Conservation (phyloP, 2,888 invertebrate species). For the Cyclophora albipunctata region DNA sequence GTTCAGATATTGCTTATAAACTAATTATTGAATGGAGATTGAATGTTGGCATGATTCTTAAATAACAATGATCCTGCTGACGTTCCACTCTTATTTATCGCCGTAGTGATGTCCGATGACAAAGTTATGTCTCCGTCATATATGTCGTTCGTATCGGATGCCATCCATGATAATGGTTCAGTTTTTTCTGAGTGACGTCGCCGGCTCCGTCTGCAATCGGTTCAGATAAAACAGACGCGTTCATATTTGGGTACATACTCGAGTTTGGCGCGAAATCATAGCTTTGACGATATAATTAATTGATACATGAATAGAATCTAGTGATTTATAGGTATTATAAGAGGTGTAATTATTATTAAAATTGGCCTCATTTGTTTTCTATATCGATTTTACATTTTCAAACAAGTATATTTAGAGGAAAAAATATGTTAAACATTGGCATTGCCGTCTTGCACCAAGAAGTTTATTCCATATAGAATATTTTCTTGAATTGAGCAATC, state of each 20-base stretch:
- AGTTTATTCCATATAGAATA: no score
- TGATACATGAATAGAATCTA: no score
- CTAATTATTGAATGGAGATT: conserved; percentile 48
- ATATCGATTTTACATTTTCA: no score
- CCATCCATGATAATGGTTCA: conserved; percentile 43
- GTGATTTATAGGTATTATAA: no score
- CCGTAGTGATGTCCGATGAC: conserved; percentile 39
- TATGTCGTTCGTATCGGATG: conserved; percentile 41
- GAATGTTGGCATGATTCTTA: conserved; percentile 28
- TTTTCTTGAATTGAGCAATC: no score
- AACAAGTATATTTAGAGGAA: no score
- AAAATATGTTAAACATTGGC: no score
- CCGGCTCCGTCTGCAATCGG: conserved; percentile 19
- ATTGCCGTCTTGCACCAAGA: no score
- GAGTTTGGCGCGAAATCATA: no score
- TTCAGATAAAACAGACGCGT: conserved; percentile 3
- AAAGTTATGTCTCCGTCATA: conserved; percentile 52
- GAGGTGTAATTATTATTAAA: no score
- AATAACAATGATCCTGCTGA: conserved; percentile 39
- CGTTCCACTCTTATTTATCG: conserved; percentile 37
- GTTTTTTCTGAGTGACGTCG: conserved; percentile 40
- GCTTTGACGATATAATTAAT: no score
- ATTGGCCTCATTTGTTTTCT: no score
- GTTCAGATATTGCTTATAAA: conserved; percentile 47
- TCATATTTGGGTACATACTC: conserved; percentile 8